Evolutionary conservation across 1,140 invertebrate genomes (phyloP).

Genomic region (Diorhabda elongata): DNA sequence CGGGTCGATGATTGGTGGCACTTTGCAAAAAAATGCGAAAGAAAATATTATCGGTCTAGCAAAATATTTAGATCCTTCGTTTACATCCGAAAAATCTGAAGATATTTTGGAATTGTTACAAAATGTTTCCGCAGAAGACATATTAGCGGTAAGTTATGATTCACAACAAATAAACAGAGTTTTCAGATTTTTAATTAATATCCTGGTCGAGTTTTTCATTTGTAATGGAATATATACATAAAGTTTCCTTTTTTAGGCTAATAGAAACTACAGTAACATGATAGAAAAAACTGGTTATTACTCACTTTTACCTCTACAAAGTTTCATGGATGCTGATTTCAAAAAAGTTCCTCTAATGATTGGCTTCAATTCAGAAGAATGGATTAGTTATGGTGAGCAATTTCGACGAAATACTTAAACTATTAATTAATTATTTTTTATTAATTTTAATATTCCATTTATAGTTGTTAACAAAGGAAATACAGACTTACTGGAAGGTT

Average conservation of each 20-base stretch:
- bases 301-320: neutral
- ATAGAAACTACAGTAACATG: neutral
- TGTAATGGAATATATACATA: neutral
- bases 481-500: neutral
- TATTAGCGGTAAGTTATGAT: neutral
- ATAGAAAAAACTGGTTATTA: conserved; percentile 1
- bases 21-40: neutral
- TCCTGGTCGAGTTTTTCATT: too few species aligned
- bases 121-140: neutral
- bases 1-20: conserved; percentile 1
- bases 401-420: neutral
- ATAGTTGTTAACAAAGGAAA: neutral
- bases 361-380: conserved; percentile 9
- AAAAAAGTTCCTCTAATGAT: conserved; percentile 4
- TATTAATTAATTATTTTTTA: neutral
- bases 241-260: neutral
- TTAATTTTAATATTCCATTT: neutral
- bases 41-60: neutral
- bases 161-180: too few species aligned
- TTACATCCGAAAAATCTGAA: neutral
- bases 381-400: neutral
- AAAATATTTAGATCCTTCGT: neutral
- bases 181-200: too few species aligned
- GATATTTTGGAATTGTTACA: neutral
- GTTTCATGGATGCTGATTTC: conserved; percentile 3